phyloP scores from a whole-genome alignment of 2,888 invertebrate genomes.

The Drosophila ustulata region DNA sequence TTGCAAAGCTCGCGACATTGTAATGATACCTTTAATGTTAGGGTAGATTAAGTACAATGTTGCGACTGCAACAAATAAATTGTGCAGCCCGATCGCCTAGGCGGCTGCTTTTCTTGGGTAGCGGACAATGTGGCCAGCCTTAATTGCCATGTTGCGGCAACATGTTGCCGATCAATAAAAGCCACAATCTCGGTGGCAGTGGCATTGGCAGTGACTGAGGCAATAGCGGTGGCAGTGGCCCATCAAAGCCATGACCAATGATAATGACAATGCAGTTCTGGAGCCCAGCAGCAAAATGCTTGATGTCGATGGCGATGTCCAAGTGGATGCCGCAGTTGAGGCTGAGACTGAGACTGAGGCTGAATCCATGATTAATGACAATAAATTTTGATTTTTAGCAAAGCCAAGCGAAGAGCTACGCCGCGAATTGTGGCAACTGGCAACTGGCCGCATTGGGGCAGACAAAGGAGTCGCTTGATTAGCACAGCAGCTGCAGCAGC shows the following conservation, averaged over 20 bases:
- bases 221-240: slow-evolving; percentile 32
- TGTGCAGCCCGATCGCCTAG: slow-evolving; percentile 39
- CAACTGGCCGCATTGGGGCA: slow-evolving; percentile 31
- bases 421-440: slow-evolving; percentile 17
- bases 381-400: slow-evolving; percentile 70
- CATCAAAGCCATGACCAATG: slow-evolving; percentile 68
- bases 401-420: slow-evolving; percentile 26
- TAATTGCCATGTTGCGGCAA: slow-evolving; percentile 80
- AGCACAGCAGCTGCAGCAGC: slow-evolving; percentile 35
- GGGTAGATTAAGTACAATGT: slow-evolving; percentile 54
- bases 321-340: slow-evolving; percentile 20
- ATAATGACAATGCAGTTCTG: slow-evolving; percentile 72
- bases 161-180: slow-evolving; percentile 78
- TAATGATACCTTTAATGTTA: slow-evolving; percentile 38
- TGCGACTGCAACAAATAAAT: slow-evolving; percentile 69
- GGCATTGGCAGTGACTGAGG: slow-evolving; percentile 13
- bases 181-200: slow-evolving; percentile 25
- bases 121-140: slow-evolving; percentile 66
- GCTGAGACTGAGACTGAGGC: slow-evolving; percentile 8
- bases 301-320: slow-evolving; percentile 7
- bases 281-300: slow-evolving; percentile 19
- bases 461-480: slow-evolving; percentile 70
- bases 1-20: slow-evolving; percentile 19
- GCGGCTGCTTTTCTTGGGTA: slow-evolving; percentile 30
- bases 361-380: slow-evolving; percentile 75